phyloP scores from a whole-genome alignment of 2,888 invertebrate species.

The Yponomeuta malinellus region DNA sequence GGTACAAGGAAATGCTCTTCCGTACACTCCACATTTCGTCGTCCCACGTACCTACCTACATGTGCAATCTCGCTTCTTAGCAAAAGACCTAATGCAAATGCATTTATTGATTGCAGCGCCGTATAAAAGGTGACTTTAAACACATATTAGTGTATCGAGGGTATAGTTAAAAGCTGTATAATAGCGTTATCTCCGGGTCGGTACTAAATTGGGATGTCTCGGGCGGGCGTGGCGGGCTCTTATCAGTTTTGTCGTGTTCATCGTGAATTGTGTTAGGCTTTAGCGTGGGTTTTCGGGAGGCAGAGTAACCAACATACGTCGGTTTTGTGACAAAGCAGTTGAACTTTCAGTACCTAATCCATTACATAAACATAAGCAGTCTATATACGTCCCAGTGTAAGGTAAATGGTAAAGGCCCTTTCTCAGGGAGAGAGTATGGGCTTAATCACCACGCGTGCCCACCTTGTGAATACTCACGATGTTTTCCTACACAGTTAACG shows the following conservation, averaged over 20 bases:
- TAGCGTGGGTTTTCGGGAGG: constrained; percentile 26
- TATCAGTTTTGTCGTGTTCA: constrained; percentile 74
- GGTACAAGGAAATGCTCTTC: no score
- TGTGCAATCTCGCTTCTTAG: constrained; percentile 10
- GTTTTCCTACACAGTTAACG: no score
- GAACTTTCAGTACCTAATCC: no score
- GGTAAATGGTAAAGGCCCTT: no score
- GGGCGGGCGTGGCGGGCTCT: constrained; percentile 52
- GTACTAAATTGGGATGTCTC: constrained; percentile 75
- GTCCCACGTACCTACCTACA: not conserved
- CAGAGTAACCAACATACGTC: not conserved
- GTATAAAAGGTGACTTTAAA: constrained; percentile 49
- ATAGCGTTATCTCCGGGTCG: constrained; percentile 71
- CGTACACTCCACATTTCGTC: no score
- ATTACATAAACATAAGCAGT: no score
- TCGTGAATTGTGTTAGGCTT: constrained; percentile 74
- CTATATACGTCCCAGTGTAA: no score
- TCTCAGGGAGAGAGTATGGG: no score
- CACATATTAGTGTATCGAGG: constrained; percentile 69
- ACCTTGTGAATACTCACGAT: no score
- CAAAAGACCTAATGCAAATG: constrained; percentile 20
- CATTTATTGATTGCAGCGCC: constrained; percentile 14
- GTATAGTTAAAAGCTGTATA: constrained; percentile 75
- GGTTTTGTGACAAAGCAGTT: no score
- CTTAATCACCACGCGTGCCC: no score